Base-by-base conservation (phyloP, 2,113 vertebrate genomes). In the Gorsachius goisagi region DNA sequence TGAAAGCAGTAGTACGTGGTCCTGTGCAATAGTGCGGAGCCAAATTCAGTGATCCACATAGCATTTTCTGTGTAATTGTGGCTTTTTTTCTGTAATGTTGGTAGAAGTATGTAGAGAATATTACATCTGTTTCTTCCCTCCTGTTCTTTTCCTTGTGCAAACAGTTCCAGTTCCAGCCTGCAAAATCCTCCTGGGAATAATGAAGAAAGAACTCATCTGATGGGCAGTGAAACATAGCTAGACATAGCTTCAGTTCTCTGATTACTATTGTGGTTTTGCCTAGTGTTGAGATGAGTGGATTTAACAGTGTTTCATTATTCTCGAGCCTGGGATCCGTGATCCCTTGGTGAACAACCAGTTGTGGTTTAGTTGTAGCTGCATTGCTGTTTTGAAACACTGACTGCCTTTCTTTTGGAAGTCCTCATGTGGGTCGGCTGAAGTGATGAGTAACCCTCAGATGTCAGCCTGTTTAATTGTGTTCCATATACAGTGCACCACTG, bases 151-250 rank as follows among this genome's bases (percentile, higher is more conserved):
- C 58, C 35, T 41, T 84, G 32, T 86, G 78, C 52, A 37, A 69
- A 66, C 89, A 98, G 98, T 87, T 95, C 96, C 69, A 98, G 97
- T 91, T 95, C 97, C 80, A 84, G 45, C 60, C 68, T 92, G 66
- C 96, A 94, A 73, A 93, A 77, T 55, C 39, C 32, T 76, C 27
- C 68, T n/a, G 50, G 33, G 62, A 96, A 87, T 81, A 90, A 95
- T 7, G 97, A 98, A 94, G 98, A 98, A 85, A 95, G 30, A 91
- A 71, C 96, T 92, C 72, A 4, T 59, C 97, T 98, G 41, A 63
- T 98, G 63, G n/a, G 85, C 49, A 75, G 82, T 86, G 97, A 97
- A 89, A 92, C 55, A 3, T 97, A 97, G 63, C 62, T 56, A 63
- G 69, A 49, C 5, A 18, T 64, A 32, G 45, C 63, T 86, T 44